Evolutionary conservation across 2,797 vertebrate genomes (phyloP).

Genomic region (Pantherophis vulpinus): DNA sequence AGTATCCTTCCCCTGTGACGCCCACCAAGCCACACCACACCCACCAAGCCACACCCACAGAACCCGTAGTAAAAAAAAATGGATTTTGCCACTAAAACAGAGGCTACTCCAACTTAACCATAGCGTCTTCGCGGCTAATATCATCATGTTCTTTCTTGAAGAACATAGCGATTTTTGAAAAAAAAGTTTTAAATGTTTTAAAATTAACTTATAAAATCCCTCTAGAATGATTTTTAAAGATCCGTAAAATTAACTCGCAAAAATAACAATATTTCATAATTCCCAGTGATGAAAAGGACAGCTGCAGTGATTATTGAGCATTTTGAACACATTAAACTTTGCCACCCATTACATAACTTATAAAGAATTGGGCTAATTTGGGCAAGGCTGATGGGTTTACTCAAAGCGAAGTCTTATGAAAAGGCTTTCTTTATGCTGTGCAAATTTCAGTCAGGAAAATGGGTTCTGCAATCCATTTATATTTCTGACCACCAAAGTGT

Average conservation of each 20-base stretch:
- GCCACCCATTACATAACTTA: conserved; percentile 65
- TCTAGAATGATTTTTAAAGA: background rate
- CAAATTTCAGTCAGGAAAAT: conserved; percentile 37
- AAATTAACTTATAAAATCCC: background rate
- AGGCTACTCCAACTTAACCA: background rate
- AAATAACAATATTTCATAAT: conserved; percentile 63
- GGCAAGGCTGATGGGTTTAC: conserved; percentile 64
- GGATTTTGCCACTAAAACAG: background rate
- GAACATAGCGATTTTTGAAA: background rate
- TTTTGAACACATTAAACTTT: conserved; percentile 67
- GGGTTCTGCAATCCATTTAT: background rate
- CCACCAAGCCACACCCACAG: too few species aligned
- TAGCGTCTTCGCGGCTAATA: background rate
- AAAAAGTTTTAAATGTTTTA: background rate
- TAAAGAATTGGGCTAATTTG: conserved; percentile 69
- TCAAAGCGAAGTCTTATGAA: conserved; percentile 54
- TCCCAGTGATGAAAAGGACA: conserved; percentile 64
- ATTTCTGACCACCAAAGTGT: conserved; percentile 25
- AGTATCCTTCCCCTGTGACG: too few species aligned
- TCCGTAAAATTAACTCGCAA: conserved; percentile 65
- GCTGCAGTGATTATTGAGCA: conserved; percentile 59
- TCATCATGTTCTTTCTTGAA: background rate
- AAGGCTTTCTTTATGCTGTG: conserved; percentile 43
- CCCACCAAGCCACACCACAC: too few species aligned
- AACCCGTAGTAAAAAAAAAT: too few species aligned